Conservation (phyloP, 2,888 invertebrate genomes). For the Thelaira solivaga region DNA sequence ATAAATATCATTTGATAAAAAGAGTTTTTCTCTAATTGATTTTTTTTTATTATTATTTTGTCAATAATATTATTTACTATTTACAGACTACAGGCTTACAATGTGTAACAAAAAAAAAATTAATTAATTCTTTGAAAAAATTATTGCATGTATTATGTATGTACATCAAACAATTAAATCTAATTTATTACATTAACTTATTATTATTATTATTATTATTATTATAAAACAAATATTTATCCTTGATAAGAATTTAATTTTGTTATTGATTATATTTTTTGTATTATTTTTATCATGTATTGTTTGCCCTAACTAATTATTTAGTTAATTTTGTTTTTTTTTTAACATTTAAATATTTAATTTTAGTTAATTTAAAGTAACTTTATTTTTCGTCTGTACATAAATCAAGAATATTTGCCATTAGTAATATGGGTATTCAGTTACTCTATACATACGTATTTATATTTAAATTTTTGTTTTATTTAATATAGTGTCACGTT, state of each 20-base stretch:
- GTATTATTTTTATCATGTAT: conserved; percentile 54
- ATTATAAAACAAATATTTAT: conserved; percentile 32
- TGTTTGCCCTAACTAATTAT: conserved; percentile 11
- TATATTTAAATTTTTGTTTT: too few species aligned
- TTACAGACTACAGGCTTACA: too few species aligned
- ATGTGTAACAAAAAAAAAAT: conserved; percentile 7
- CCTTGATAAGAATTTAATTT: conserved; percentile 58
- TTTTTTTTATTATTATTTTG: conserved; percentile 14
- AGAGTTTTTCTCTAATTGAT: neutral
- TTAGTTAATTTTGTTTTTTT: conserved; percentile 64
- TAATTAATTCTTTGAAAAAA: conserved; percentile 37
- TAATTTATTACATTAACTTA: neutral
- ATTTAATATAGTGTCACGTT: too few species aligned
- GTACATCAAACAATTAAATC: too few species aligned
- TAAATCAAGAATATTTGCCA: conserved; percentile 32
- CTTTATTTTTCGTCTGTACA: conserved; percentile 10
- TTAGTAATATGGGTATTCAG: neutral
- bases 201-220: too few species aligned
- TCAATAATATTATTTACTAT: conserved; percentile 5
- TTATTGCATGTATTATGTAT: too few species aligned
- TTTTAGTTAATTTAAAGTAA: conserved; percentile 9
- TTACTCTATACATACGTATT: too few species aligned
- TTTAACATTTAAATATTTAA: neutral
- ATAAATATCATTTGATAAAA: neutral
- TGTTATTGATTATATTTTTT: conserved; percentile 63